Evolutionary conservation across 2,888 invertebrate genomes (phyloP).

Genomic region (Eristalinus sepulchralis): DNA sequence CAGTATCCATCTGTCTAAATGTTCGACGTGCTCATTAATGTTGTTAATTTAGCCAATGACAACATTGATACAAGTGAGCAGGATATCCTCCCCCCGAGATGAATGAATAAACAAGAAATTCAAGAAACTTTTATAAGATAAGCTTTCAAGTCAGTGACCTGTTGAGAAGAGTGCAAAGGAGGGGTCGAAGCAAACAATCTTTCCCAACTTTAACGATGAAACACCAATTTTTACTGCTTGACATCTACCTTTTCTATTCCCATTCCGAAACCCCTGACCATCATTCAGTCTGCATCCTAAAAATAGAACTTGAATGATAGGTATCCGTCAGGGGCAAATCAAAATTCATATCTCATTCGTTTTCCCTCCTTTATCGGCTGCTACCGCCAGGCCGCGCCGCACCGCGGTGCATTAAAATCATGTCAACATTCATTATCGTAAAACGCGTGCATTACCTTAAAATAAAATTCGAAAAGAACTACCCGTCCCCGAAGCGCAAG

Average conservation of each 20-base stretch:
- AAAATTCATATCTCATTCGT: neutral
- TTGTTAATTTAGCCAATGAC: too few relatives aligned
- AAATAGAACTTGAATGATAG: neutral
- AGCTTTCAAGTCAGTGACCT: too few relatives aligned
- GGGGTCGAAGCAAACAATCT: too few relatives aligned
- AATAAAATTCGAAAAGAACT: neutral
- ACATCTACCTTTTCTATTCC: neutral
- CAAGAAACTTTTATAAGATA: too few relatives aligned
- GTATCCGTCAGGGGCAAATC: neutral
- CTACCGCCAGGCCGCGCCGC: neutral
- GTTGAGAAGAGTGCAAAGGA: too few relatives aligned
- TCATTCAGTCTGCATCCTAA: neutral
- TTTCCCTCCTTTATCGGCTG: slow-evolving; percentile 18
- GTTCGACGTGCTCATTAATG: too few relatives aligned
- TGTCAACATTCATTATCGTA: slow-evolving; percentile 25
- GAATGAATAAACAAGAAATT: too few relatives aligned
- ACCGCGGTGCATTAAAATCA: slow-evolving; percentile 10
- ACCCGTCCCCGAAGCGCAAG: neutral
- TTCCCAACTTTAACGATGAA: too few relatives aligned
- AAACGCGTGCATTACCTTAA: slow-evolving; percentile 16
- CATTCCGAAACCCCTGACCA: neutral
- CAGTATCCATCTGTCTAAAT: too few relatives aligned
- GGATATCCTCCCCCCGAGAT: too few relatives aligned
- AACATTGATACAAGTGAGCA: too few relatives aligned
- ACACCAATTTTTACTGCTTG: neutral